Base-by-base conservation (phyloP, 2,113 vertebrate species). In the Daboia siamensis region DNA sequence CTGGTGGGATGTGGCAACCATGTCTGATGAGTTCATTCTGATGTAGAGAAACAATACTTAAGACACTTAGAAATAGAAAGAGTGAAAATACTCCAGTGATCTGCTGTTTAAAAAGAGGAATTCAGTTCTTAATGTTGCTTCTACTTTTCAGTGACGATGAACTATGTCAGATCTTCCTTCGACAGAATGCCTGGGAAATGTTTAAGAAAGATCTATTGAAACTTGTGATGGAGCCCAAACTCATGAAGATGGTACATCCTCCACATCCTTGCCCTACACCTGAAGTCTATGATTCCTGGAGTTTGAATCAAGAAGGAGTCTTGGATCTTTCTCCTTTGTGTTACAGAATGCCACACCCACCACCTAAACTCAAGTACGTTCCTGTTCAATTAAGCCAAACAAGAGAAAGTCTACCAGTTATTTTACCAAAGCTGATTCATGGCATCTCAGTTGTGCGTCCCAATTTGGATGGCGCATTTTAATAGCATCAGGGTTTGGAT, bases 151-250 rank as follows among this genome's bases (percentile, higher is more conserved):
- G 96, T 4, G 96, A 97, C 24, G 95, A 94, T 4, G 91, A 96
- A 12, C 88, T 97, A 9, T 97, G 95, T 93, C 94, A 95, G 91
- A 93, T 91, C 54, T 96, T 96, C 94, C 94, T 97, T 57, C 88
- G 94, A 86, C 94, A 97, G 91, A 95, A 97, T 9, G 88, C 88
- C 69, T 97, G 96, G 97, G 95, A 96, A 90, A 51, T 95, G 80
- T 94, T 97, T 87, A 97, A 97, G 90, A 94, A 96, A 57, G 89
- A 94, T 24, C 87, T 97, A 39, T 0, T 93, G 4, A 92, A 24
- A 10, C 90, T 95, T 57, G 56, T 97, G 57, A 52, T 95, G 51
- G 13, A 94, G 87, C 91, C 56, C 55, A 95, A 93, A 87, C 2
- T n/a, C 90, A 39, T 57, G 54, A 57, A 12, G 12, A 84, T 92